These are phyloP conservation scores for Cephus pygmeus DNA, from an alignment of 2,888 invertebrate genomes.

Conservation along the genomic window DNA sequence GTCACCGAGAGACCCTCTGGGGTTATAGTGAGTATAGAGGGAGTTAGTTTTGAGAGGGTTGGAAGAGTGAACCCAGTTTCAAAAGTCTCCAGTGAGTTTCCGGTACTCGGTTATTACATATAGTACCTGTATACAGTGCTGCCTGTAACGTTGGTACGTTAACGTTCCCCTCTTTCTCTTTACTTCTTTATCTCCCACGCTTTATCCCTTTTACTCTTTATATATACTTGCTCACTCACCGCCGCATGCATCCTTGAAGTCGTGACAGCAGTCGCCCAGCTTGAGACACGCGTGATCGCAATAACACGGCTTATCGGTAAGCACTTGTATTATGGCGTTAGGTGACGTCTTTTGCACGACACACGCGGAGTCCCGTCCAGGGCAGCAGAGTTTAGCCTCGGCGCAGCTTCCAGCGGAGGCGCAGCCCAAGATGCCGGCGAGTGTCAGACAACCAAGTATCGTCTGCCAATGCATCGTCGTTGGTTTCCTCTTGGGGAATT, in stretches of 20 bases:
- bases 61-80: not conserved
- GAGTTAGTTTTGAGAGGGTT: not conserved
- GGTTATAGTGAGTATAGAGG: not conserved
- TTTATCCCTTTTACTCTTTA: not conserved
- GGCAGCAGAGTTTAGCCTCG: conserved; percentile 84
- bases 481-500: not conserved
- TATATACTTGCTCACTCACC: conserved; percentile 70
- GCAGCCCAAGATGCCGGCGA: conserved; percentile 8
- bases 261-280: conserved; percentile 86
- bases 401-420: conserved; percentile 76
- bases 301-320: conserved; percentile 86
- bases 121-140: not conserved
- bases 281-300: conserved; percentile 90
- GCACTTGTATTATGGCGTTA: conserved; percentile 82
- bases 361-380: conserved; percentile 86
- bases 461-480: not conserved
- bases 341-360: conserved; percentile 85
- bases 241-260: conserved; percentile 86
- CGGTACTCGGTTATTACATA: not conserved
- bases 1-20: not conserved
- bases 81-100: not conserved
- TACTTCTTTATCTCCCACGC: not conserved
- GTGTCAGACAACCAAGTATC: conserved; percentile 1
- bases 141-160: not conserved
- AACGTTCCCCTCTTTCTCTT: not conserved